These are phyloP conservation scores for Hemitrygon akajei DNA, from an alignment of 2,797 vertebrate genomes.

Conservation along the genomic window DNA sequence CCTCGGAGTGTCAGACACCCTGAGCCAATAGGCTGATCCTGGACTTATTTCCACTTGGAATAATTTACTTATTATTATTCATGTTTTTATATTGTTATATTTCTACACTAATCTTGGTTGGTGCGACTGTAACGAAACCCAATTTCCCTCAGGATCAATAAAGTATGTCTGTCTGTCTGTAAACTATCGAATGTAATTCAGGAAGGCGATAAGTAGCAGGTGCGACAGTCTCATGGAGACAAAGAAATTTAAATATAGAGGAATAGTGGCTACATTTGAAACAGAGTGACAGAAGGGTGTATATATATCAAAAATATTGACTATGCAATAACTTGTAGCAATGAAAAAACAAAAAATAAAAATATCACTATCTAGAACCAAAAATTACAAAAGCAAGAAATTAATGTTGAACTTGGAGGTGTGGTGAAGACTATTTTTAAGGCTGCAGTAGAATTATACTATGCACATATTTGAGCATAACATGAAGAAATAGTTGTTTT, in stretches of 20 bases:
- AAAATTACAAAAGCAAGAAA: background rate
- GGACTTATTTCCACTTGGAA: too few relatives aligned
- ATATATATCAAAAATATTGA: background rate
- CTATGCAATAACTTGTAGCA: background rate
- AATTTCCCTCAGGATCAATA: too few relatives aligned
- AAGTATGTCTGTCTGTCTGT: too few relatives aligned
- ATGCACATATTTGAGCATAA: background rate
- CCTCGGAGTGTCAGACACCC: too few relatives aligned
- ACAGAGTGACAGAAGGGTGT: background rate
- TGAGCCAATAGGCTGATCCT: too few relatives aligned
- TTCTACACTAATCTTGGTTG: too few relatives aligned
- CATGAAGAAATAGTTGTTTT: background rate
- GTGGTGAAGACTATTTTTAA: background rate
- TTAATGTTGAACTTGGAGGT: background rate
- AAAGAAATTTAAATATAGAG: too few relatives aligned
- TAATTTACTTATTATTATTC: too few relatives aligned
- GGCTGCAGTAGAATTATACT: background rate
- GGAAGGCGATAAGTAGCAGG: background rate
- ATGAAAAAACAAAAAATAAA: background rate
- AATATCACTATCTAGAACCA: background rate
- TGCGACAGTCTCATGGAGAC: too few relatives aligned
- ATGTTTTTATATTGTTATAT: too few relatives aligned
- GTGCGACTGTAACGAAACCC: too few relatives aligned
- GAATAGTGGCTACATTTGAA: background rate
- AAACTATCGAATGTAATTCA: background rate